Conservation (phyloP, 1,140 invertebrate species). For the Yoshiicerus persimilis region DNA sequence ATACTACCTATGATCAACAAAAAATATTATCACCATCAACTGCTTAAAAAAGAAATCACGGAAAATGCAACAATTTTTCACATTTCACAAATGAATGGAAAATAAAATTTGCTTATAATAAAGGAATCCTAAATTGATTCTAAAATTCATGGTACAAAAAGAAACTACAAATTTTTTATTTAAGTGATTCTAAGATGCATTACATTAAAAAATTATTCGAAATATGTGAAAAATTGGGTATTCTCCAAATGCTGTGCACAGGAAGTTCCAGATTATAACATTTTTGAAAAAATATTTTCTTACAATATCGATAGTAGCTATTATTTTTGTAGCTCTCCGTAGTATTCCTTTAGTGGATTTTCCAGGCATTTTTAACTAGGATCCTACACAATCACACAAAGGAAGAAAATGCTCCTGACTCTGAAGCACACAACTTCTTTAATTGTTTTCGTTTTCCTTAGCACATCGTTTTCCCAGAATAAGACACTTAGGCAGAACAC, state of each 20-base stretch:
- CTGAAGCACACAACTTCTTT: not conserved
- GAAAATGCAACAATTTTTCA: too few species aligned
- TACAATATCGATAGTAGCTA: constrained; percentile 8
- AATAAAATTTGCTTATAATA: too few species aligned
- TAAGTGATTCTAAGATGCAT: too few species aligned
- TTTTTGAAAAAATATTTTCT: not conserved
- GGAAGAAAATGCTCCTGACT: too few species aligned
- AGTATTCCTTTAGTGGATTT: not conserved
- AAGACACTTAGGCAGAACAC: not conserved
- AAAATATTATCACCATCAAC: not conserved
- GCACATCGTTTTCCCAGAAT: not conserved
- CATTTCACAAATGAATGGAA: too few species aligned
- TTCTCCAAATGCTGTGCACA: too few species aligned
- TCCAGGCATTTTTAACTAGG: not conserved
- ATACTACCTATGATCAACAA: not conserved
- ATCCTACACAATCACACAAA: not conserved
- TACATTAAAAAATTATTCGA: too few species aligned
- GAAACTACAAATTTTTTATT: too few species aligned
- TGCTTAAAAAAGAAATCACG: too few species aligned
- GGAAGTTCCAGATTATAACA: not conserved
- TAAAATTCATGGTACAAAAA: too few species aligned
- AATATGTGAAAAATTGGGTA: too few species aligned
- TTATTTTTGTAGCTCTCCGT: not conserved
- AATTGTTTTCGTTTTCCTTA: not conserved
- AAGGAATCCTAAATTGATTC: too few species aligned